Evolutionary conservation across 2,797 vertebrate genomes (phyloP).

Genomic region (Pangasius larnaudii): DNA sequence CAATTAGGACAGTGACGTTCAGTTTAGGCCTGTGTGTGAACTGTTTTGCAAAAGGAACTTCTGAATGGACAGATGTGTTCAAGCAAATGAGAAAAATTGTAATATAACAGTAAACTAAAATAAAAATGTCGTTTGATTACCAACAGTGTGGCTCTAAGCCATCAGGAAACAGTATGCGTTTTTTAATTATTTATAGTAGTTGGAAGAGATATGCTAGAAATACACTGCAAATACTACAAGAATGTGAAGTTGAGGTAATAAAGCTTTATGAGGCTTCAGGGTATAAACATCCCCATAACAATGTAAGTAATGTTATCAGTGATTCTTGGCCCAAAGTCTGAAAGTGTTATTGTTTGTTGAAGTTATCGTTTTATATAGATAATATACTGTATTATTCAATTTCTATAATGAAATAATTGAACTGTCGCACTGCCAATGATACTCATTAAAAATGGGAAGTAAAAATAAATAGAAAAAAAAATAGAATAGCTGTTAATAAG

Average conservation of each 20-base stretch:
- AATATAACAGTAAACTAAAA: constrained; percentile 1
- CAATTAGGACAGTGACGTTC: too few relatives aligned
- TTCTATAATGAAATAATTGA: not conserved
- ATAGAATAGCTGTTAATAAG: not conserved
- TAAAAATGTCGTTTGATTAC: not conserved
- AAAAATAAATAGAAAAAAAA: not conserved
- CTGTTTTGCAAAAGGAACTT: too few relatives aligned
- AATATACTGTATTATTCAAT: not conserved
- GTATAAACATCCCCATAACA: not conserved
- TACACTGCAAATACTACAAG: not conserved
- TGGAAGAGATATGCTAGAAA: not conserved
- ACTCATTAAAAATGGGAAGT: not conserved
- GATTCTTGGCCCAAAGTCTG: not conserved
- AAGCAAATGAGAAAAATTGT: too few relatives aligned
- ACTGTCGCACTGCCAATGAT: not conserved
- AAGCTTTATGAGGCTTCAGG: not conserved
- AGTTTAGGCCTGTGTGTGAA: too few relatives aligned
- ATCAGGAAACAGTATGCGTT: not conserved
- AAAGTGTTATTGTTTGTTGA: not conserved
- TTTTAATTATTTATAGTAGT: not conserved
- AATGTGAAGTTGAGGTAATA: not conserved
- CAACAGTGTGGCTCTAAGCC: not conserved
- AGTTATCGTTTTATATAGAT: not conserved
- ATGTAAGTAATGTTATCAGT: not conserved
- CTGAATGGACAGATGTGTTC: too few relatives aligned